These are phyloP conservation scores for Sinocyclocheilus anophthalmus DNA, from an alignment of 2,113 vertebrate species.

Conservation along the genomic window DNA sequence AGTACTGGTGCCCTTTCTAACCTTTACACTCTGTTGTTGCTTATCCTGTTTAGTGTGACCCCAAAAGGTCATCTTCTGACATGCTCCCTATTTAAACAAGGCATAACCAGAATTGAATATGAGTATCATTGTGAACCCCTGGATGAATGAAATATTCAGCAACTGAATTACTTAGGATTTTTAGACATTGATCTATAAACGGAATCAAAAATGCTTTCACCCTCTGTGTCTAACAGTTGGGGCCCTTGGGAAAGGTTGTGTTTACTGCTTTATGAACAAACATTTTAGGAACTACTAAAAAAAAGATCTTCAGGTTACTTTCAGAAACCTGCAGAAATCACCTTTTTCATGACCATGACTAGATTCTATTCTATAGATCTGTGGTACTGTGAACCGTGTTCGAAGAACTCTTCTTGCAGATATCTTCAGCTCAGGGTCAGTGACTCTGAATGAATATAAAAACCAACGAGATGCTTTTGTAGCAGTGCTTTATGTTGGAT, in stretches of 20 bases:
- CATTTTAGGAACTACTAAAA: not conserved
- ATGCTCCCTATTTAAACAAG: not conserved
- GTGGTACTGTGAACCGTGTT: not conserved
- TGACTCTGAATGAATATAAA: conserved; percentile 12
- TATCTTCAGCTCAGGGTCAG: conserved; percentile 19
- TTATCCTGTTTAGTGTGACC: not conserved
- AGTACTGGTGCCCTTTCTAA: not conserved
- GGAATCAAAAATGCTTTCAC: not conserved
- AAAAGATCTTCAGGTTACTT: not conserved
- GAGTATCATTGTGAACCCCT: not conserved
- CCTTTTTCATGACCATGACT: not conserved
- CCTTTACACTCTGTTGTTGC: not conserved
- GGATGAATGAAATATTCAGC: not conserved
- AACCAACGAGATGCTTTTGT: not conserved
- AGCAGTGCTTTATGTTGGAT: not conserved
- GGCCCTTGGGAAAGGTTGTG: conserved; percentile 13
- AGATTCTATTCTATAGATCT: not conserved
- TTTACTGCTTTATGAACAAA: conserved; percentile 15
- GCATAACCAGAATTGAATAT: not conserved
- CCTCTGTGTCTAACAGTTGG: not conserved
- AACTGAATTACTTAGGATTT: not conserved
- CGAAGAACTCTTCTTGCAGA: not conserved
- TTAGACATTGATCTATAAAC: not conserved
- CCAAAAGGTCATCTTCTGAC: not conserved
- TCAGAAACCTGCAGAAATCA: not conserved